A percentile compares a stretch with the other conserved stretches of the same genome.
These are phyloP conservation scores for Ditylenchus dipsaci DNA, from an alignment of 1,140 invertebrate genomes.

Conservation along the genomic window DNA sequence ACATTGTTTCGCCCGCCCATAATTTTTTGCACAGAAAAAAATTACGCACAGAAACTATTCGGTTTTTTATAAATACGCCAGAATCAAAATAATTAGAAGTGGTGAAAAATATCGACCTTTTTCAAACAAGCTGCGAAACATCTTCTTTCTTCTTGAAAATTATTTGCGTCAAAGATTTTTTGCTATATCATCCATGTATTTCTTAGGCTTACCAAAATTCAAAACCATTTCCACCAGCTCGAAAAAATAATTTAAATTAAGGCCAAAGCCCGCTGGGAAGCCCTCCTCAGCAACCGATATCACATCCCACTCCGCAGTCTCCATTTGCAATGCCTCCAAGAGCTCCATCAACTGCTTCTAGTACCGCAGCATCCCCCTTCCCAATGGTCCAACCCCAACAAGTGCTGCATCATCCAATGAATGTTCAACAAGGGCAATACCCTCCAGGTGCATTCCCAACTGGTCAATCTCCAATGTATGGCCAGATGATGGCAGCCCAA, in stretches of 20 bases:
- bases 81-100: no score
- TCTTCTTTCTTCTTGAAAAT: no score
- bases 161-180: no score
- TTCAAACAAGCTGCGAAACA: no score
- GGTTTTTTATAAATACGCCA: no score
- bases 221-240: no score
- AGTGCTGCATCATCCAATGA: neutral
- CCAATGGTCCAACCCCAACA: neutral
- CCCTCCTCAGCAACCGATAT: neutral
- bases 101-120: neutral
- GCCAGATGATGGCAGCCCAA: neutral
- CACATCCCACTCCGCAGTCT: neutral
- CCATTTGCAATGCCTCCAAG: conserved; percentile 7
- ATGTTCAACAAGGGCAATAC: no score
- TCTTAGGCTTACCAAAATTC: no score
- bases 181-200: no score
- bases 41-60: no score
- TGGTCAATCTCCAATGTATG: neutral
- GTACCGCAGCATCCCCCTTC: neutral
- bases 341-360: neutral
- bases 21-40: no score
- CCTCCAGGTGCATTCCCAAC: neutral
- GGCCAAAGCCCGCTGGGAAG: neutral
- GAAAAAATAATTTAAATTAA: neutral
- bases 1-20: no score